These are phyloP conservation scores for Aphidius colemani DNA, from an alignment of 2,888 invertebrate species.

Conservation along the genomic window DNA sequence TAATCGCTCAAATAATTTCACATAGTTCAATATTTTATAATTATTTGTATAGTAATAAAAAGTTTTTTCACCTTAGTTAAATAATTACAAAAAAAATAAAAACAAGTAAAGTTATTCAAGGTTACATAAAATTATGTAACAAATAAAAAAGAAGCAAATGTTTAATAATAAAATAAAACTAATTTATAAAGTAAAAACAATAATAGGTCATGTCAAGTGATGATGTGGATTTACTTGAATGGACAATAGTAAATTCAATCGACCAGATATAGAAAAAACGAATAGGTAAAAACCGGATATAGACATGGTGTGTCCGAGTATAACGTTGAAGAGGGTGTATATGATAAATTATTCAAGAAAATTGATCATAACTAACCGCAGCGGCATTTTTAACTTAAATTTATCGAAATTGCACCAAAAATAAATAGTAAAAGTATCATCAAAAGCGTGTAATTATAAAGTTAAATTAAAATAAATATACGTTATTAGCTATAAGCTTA, in stretches of 20 bases:
- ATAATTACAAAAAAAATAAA: background rate
- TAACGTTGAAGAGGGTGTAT: conserved; percentile 32
- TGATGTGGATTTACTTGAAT: conserved; percentile 53
- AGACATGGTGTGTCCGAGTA: conserved; percentile 38
- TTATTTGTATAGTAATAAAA: too few relatives aligned
- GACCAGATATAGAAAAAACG: conserved; percentile 23
- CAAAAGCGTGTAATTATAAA: too few relatives aligned
- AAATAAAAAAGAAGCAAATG: too few relatives aligned
- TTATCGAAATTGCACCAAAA: too few relatives aligned
- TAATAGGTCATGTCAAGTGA: conserved; percentile 38
- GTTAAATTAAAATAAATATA: too few relatives aligned
- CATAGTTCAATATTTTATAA: too few relatives aligned
- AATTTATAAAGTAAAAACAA: conserved; percentile 19
- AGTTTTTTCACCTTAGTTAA: background rate
- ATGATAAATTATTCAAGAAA: conserved; percentile 52
- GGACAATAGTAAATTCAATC: conserved; percentile 40
- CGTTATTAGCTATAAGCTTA: background rate
- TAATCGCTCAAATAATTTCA: too few relatives aligned
- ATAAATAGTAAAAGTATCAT: too few relatives aligned
- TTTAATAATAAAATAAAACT: background rate
- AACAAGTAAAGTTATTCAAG: too few relatives aligned
- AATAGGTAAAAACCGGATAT: conserved; percentile 40
- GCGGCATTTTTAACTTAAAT: conserved; percentile 13
- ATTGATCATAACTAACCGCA: conserved; percentile 43
- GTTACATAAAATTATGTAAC: too few relatives aligned